Percentiles rank a stretch among this genome's conserved stretches.
phyloP scores from a whole-genome alignment of 2,113 vertebrate genomes.

The Corythaixoides concolor region DNA sequence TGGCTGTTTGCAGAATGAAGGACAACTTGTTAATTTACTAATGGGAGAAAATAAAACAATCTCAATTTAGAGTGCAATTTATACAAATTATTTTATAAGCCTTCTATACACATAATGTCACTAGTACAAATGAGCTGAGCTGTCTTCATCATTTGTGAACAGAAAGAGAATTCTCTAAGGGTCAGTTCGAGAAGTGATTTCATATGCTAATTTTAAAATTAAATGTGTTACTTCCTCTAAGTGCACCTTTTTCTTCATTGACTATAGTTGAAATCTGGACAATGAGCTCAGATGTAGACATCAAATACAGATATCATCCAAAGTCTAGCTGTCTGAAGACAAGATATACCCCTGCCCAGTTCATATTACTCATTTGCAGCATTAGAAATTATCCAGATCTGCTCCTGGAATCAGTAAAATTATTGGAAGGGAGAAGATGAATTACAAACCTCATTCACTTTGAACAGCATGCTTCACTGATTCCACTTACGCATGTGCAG shows the following conservation, averaged over 20 bases:
- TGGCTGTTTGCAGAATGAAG: not conserved
- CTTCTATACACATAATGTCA: not conserved
- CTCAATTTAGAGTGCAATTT: rapidly evolving
- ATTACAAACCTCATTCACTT: not conserved
- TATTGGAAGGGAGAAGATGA: not conserved
- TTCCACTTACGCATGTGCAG: not conserved
- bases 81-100: not conserved
- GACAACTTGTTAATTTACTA: not conserved
- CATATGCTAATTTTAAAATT: not conserved
- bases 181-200: not conserved
- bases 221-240: not conserved
- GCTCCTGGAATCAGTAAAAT: not conserved
- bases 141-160: not conserved
- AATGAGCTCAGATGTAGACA: not conserved
- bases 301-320: not conserved
- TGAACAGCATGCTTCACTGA: not conserved
- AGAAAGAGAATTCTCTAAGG: not conserved
- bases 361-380: not conserved
- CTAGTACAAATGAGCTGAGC: not conserved
- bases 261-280: not conserved
- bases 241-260: not conserved
- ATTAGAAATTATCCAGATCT: not conserved
- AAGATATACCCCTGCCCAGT: not conserved
- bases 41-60: not conserved
- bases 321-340: not conserved